Evolutionary conservation across 2,888 invertebrate species (phyloP).

Genomic region (Oconnorella tubifera): DNA sequence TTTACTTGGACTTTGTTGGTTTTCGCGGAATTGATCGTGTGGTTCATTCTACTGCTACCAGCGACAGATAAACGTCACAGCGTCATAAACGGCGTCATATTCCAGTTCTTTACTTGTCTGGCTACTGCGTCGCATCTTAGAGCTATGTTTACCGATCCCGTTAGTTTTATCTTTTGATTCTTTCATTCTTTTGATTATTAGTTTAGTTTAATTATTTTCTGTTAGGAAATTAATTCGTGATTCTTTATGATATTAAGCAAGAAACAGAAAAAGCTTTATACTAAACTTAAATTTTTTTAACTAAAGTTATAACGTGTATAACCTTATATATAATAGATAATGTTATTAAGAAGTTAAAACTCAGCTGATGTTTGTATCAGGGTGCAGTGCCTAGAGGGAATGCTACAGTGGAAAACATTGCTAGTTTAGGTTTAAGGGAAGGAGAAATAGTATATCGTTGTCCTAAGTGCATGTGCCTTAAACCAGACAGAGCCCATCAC

Average conservation of each 20-base stretch:
- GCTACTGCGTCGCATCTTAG: slow-evolving; percentile 72
- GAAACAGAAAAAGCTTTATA: too few relatives aligned
- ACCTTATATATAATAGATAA: too few relatives aligned
- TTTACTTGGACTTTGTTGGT: slow-evolving; percentile 76
- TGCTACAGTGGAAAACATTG: slow-evolving; percentile 55
- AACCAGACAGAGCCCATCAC: slow-evolving; percentile 79
- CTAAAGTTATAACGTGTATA: too few relatives aligned
- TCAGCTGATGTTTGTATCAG: slow-evolving; percentile 33
- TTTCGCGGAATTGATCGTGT: slow-evolving; percentile 83
- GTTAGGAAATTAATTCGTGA: too few relatives aligned
- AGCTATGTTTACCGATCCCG: slow-evolving; percentile 82
- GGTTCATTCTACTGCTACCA: slow-evolving; percentile 71
- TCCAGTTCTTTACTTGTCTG: slow-evolving; percentile 73
- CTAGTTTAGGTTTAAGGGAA: slow-evolving; percentile 49
- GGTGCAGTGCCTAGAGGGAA: slow-evolving; percentile 56
- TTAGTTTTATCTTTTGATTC: slow-evolving; percentile 58
- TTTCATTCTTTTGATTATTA: background rate
- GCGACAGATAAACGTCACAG: slow-evolving; percentile 65
- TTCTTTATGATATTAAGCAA: too few relatives aligned
- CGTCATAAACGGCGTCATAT: slow-evolving; percentile 69
- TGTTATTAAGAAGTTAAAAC: too few relatives aligned
- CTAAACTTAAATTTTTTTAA: too few relatives aligned
- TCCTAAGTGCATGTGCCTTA: slow-evolving; percentile 77
- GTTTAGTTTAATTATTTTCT: background rate
- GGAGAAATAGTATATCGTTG: slow-evolving; percentile 61